Conservation (phyloP, 2,888 invertebrate genomes). For the Cheilosia impressa region DNA sequence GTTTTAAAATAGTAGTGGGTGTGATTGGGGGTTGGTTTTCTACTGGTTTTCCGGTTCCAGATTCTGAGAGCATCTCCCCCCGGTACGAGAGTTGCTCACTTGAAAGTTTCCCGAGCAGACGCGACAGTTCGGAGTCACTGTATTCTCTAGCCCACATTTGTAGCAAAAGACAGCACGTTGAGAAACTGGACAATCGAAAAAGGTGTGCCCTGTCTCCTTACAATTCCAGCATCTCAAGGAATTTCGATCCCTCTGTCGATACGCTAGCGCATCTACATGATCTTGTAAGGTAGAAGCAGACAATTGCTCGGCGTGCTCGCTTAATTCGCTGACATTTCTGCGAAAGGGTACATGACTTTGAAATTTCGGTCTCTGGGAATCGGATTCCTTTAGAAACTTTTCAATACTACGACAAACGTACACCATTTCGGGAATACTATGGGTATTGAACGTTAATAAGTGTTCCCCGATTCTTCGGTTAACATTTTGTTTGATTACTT, state of each 20-base stretch:
- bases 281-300: background rate
- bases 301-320: background rate
- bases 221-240: slow-evolving; percentile 7
- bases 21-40: background rate
- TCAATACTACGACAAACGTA: background rate
- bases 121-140: too few relatives aligned
- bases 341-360: background rate
- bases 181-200: background rate
- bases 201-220: background rate
- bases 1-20: background rate
- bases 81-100: slow-evolving; percentile 9
- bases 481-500: background rate
- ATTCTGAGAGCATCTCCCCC: slow-evolving; percentile 7
- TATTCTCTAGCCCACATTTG: slow-evolving; percentile 9
- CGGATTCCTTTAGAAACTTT: background rate
- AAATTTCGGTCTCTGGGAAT: background rate
- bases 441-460: background rate
- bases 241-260: background rate
- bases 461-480: background rate
- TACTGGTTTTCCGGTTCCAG: background rate
- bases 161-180: slow-evolving; percentile 1
- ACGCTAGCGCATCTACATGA: background rate
- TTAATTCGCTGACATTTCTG: background rate
- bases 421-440: background rate
- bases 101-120: slow-evolving; percentile 6